Evolutionary conservation across 2,797 vertebrate species (phyloP).

Genomic region (Typhlichthys subterraneus): DNA sequence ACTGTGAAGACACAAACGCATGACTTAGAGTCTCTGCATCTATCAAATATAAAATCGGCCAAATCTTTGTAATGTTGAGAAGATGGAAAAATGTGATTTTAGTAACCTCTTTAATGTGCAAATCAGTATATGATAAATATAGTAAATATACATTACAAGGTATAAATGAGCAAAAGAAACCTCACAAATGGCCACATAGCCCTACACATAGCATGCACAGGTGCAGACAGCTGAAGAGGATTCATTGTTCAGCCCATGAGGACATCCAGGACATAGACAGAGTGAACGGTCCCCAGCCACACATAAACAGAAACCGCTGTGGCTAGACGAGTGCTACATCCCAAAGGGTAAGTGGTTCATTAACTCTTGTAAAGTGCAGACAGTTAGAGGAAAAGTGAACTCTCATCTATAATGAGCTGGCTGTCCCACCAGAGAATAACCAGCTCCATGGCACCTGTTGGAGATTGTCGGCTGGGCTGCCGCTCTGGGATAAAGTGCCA

Average conservation of each 20-base stretch:
- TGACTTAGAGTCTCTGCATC: too few species aligned
- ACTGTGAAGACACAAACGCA: too few species aligned
- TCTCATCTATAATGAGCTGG: conserved; percentile 2
- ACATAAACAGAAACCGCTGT: neutral
- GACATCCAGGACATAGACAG: conserved; percentile 1
- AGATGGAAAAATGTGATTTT: too few species aligned
- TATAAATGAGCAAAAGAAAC: too few species aligned
- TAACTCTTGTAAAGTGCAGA: neutral
- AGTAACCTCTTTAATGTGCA: too few species aligned
- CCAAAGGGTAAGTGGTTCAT: neutral
- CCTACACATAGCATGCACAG: neutral
- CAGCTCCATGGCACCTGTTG: neutral
- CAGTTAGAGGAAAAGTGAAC: neutral
- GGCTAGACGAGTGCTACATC: neutral
- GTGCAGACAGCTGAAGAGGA: neutral
- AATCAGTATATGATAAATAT: too few species aligned
- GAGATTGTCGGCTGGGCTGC: neutral
- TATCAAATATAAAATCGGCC: too few species aligned
- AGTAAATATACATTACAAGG: too few species aligned
- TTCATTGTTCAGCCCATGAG: neutral
- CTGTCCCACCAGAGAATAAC: neutral
- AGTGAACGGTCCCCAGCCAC: neutral
- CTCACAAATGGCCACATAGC: too few species aligned
- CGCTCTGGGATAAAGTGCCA: neutral
- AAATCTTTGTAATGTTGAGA: too few species aligned